phyloP scores from a whole-genome alignment of 2,113 vertebrate genomes.

The Macrotis lagotis region DNA sequence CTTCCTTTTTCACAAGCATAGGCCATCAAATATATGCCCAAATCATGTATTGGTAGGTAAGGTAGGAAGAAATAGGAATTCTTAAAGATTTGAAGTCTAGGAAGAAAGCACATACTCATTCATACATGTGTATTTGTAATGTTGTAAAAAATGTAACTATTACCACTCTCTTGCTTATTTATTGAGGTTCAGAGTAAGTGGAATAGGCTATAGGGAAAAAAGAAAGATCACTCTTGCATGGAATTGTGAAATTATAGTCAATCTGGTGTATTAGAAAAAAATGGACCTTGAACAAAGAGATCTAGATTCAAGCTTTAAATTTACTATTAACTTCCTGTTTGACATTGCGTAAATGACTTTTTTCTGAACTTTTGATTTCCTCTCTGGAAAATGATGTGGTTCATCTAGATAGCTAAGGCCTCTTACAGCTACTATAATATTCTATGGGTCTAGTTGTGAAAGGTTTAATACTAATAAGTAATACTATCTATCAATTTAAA shows the following conservation, averaged over 20 bases:
- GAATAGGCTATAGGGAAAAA: background rate
- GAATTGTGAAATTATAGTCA: background rate
- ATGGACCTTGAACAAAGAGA: background rate
- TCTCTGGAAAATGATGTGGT: background rate
- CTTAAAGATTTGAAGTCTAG: background rate
- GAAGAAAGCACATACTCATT: background rate
- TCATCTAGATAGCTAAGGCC: background rate
- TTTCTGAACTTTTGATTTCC: background rate
- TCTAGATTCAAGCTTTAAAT: background rate
- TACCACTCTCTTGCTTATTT: background rate
- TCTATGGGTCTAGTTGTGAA: background rate
- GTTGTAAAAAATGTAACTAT: background rate
- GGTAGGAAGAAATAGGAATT: background rate
- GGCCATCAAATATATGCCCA: background rate
- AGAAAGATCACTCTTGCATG: too few species aligned
- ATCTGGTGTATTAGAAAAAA: background rate
- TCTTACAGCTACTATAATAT: background rate
- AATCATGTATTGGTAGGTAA: background rate
- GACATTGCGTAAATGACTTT: background rate
- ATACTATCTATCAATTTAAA: background rate
- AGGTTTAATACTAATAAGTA: background rate
- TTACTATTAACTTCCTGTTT: background rate
- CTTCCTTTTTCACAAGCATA: background rate
- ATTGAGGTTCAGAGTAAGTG: background rate
- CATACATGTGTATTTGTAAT: too few species aligned